phyloP scores from a whole-genome alignment of 2,797 vertebrate species.

The Sandelia bainsii region DNA sequence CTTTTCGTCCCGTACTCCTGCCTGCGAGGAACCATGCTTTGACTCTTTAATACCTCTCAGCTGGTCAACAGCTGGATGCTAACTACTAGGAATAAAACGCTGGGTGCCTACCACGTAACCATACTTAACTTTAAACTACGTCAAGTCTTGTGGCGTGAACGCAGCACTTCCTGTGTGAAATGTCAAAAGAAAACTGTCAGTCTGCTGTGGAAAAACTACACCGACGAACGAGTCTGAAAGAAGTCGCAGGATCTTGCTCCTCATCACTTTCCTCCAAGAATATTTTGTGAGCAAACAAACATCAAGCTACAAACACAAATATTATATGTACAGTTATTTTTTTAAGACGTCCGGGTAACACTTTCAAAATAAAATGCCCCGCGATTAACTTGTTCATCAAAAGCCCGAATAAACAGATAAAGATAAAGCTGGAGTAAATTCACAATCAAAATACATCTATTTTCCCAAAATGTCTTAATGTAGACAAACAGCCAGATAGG shows the following conservation, averaged over 20 bases:
- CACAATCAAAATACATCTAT: not conserved
- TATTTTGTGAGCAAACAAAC: not conserved
- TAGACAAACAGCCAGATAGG: no score
- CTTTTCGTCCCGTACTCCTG: constrained; percentile 65
- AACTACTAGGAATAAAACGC: not conserved
- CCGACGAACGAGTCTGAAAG: fast-evolving
- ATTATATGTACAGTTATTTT: no score
- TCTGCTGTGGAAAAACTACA: fast-evolving
- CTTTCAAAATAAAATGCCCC: constrained; percentile 47
- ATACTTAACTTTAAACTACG: constrained; percentile 43
- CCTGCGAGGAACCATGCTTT: constrained; percentile 71
- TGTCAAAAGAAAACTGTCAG: constrained; percentile 57
- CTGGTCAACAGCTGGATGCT: not conserved
- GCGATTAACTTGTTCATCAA: fast-evolving
- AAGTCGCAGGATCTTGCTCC: no score
- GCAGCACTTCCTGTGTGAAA: constrained; percentile 1
- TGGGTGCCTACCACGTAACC: constrained; percentile 65
- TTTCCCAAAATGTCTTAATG: not conserved
- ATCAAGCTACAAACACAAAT: not conserved
- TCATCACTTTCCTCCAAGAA: fast-evolving
- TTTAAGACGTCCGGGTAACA: not conserved
- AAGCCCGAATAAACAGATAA: not conserved
- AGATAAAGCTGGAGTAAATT: not conserved
- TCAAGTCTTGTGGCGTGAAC: not conserved
- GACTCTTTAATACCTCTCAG: no score